Base-by-base conservation (phyloP, 1,140 invertebrate species). In the Alviniconcha marisindica region DNA sequence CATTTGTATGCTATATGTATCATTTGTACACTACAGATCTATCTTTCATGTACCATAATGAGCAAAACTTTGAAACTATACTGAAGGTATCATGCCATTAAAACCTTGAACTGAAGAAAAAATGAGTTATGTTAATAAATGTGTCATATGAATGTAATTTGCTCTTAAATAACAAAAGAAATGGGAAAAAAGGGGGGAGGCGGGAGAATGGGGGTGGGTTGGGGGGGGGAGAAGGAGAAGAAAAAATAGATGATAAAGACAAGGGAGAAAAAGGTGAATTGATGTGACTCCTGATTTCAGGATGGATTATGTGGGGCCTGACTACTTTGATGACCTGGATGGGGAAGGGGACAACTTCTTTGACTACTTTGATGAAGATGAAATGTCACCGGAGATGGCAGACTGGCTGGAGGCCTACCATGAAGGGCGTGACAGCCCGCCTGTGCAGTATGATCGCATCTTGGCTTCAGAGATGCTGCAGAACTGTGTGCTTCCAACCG, bases 401-500 rank as follows among this genome's bases (percentile, higher is more conserved):
- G 84, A 88, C 15, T 36, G 86, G 42, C 38, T 89, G 54, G 76
- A 74, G 12, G 77, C 80, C 28, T 88, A 86, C 81, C 51, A 82
- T 31, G 44, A 83, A 24, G 83, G 80, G 38, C 81, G 83, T 1
- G 24, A 38, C 38, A n/a, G 3, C 18, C 28, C n/a, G 21, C 60
- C 79, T 18, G 31, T 82, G 31, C 83, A 86, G 31, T 85, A 86
- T 36, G 40, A 40, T 15, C 86, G 87, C 15, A 81, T 87, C 33
- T 81, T 86, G 21, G 48, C 89, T 1, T 74, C n/a, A 31, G 85
- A 90, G 24, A 82, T 91, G 24, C 40, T 82, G 15, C 83, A 88
- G 15, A 89, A 87, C 48, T 91, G 90, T 80, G 54, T 91, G 15
- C 38, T 87, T 0, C 90, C 90, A 31, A 89, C 87, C 14, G 28